Base-by-base conservation (phyloP, 2,888 invertebrate species). In the Amphimallon solstitiale region DNA sequence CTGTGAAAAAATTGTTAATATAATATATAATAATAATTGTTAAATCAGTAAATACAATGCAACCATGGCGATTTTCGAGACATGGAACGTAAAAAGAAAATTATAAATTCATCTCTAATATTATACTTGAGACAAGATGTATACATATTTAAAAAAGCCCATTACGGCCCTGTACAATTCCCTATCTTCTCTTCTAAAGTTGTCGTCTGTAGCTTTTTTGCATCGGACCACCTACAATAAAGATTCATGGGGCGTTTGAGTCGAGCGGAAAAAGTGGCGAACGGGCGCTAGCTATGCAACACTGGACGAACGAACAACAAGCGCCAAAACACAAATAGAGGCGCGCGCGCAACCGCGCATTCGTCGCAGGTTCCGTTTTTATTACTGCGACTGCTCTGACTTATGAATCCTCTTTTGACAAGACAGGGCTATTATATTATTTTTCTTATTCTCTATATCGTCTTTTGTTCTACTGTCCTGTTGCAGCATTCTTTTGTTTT, bases 311-410 rank as follows among this genome's bases (percentile, higher is more conserved):
- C 29, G 56, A 43, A 43, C 43, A 10, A 43, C 43, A 43, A 80
- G 80, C 81, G 81, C 80, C 79, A 81, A 81, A 81, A 80, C 80
- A 81, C 80, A 81, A 81, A 81, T 81, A 79, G 79, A 74, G 75
- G 75, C 74, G 73, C 79, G 76, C 79, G 77, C 77, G 78, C 77
- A 78, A 35, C 35, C 51, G 51, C 76, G 77, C 79, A 80, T 80
- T 80, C 80, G 80, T 80, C 80, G 78, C 77, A 52, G 67, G 59
- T 43, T 71, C 76, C 74, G 76, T 76, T 80, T 80, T 79, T 80
- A 68, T 74, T 73, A 69, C 70, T 43, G 38, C 38, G 10, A n/a
- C 38, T 23, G 14, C 56, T 29, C 76, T 80, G 79, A 80, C 79
- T 80, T 80, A 80, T 79, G 79, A 78, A 78, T 77, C 71, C 67